Evolutionary conservation across 2,797 vertebrate genomes (phyloP), one percentile per base, ranked within the genome.

Genomic region (Coranthus polyacanthus): DNA sequence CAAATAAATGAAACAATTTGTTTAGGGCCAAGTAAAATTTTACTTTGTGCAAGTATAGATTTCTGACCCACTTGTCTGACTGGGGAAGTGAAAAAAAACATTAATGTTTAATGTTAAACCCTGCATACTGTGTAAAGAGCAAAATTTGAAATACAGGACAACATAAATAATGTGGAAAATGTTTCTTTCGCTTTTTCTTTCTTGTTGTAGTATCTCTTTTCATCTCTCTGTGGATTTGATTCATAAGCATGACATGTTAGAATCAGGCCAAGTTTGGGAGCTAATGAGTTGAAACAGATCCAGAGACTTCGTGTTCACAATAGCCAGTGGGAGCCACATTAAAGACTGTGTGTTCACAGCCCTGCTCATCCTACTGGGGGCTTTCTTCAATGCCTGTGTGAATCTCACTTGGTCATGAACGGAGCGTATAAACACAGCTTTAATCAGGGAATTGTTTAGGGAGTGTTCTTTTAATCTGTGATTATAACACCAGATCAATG

Each of bases 401-500:
- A 84, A 77, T 82, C 78, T 81, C 67, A 42, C 75, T 73, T 68
- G 69, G 83, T 81, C 82, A 65, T 51, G 58, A 89, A 69, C 53
- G 8, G 43, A 75, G 79, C 65, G 29, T 77, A 84, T 83, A 89
- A 91, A 92, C 84, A 90, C 52, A 43, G 80, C 85, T 93, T 84
- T 91, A 92, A 92, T 93, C 88, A 88, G 80, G 68, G 80, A 86
- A 91, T 90, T 90, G 87, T 92, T 92, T 84, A 69, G 87, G 88
- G 79, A 89, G 84, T 84, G 78, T 84, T 91, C 80, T 81, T 88
- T 93, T 89, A 93, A 93, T 92, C 87, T 91, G 80, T 89, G 89
- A 92, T 92, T 91, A 92, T 84, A 92, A 90, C 87, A 86, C 62
- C 83, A 91, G 93, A 94, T 93, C 90, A 93, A 89, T 89, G 90